Conservation (phyloP, 2,797 vertebrate species). For the Melanotaenia parkinsoni region DNA sequence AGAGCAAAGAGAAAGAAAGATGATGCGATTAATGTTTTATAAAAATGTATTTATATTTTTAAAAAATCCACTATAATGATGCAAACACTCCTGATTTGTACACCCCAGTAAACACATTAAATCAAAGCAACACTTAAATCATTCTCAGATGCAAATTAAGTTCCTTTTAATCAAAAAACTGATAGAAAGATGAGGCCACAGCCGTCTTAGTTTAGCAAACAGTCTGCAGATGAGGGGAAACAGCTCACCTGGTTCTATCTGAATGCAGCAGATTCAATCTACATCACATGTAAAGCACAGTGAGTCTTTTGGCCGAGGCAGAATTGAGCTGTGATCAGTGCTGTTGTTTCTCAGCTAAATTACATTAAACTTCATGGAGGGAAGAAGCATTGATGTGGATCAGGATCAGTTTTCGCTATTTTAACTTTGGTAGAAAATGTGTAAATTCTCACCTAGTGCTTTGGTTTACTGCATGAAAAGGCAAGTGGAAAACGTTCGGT, state of each 20-base stretch:
- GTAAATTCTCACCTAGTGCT: background rate
- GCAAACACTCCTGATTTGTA: background rate
- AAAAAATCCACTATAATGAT: background rate
- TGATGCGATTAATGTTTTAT: constrained; percentile 24
- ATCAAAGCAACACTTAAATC: background rate
- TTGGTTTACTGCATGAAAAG: background rate
- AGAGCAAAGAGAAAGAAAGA: constrained; percentile 85
- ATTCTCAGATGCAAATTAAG: background rate
- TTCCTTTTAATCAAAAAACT: background rate
- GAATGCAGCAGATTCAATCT: background rate
- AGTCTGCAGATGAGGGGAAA: constrained; percentile 5
- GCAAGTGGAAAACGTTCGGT: background rate
- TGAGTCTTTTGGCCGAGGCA: background rate
- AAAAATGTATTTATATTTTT: too few relatives aligned
- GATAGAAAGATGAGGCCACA: background rate
- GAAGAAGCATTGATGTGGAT: background rate
- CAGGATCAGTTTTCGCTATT: background rate
- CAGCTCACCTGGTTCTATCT: background rate
- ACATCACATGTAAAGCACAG: background rate
- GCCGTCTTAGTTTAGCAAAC: constrained; percentile 1
- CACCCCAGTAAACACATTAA: background rate
- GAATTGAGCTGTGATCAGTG: background rate
- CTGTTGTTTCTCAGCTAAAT: background rate
- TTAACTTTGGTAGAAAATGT: background rate
- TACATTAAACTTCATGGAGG: too few relatives aligned